Base-by-base conservation (phyloP, 2,888 invertebrate species). In the Pyrocoelia pectoralis region DNA sequence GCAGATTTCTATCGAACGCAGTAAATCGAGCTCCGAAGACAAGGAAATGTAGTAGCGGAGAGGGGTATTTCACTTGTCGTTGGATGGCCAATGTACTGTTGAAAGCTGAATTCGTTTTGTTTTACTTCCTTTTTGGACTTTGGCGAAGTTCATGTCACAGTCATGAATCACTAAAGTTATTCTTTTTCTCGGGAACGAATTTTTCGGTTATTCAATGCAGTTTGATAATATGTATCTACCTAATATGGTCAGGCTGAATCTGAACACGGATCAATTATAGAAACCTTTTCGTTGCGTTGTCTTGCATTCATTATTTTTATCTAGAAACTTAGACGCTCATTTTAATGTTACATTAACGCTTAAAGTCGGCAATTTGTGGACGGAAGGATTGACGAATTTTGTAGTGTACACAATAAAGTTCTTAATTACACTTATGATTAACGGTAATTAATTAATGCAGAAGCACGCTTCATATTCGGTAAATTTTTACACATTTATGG, bases 1-100 rank as follows among this genome's bases (percentile, higher is more conserved):
- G 74, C 75, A 79, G 79, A 80, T 80, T 77, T 76, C 76, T 79
- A 80, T 80, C 79, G 75, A 74, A 58, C 72, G 77, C 76, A 75
- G 77, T 80, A 79, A 79, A 79, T 79, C 74, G 67, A 65, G 56
- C 56, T 58, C 66, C 66, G 61, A 66, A 63, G 72, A 69, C 69
- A 70, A 70, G 70, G 64, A 67, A 69, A 69, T 67, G 66, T 62
- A 65, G 65, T 66, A 66, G 68, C 64, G 63, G 65, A 65, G 66
- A 61, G 66, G 66, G 64, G 66, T 49, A 61, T 50, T 67, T 67
- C 61, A 64, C 63, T 67, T 64, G 65, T 50, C 24, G 24, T 33
- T 49, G 56, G 59, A 60, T 56, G 65, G 66, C 66, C 66, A 60
- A 63, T 59, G 65, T 65, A 65, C 69, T 59, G 68, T 55, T 61